Conservation (phyloP, 2,888 invertebrate genomes). For the Diadegma fenestrale region DNA sequence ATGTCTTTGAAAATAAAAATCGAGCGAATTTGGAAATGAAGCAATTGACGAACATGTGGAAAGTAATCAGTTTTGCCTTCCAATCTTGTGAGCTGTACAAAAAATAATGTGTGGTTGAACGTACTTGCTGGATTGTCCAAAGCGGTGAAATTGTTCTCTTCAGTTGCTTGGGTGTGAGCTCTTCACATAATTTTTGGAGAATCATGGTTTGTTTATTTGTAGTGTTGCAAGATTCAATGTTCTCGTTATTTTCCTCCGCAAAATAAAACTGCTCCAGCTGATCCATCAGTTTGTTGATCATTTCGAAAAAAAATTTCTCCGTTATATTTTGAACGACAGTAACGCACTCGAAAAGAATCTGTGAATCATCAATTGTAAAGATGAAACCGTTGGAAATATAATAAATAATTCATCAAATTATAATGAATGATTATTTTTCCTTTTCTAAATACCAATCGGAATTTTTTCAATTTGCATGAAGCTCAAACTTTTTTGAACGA, state of each 20-base stretch:
- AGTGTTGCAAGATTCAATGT: too few relatives aligned
- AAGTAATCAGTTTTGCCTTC: too few relatives aligned
- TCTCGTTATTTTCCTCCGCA: too few relatives aligned
- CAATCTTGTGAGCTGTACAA: too few relatives aligned
- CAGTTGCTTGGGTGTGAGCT: background rate
- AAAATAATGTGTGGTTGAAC: background rate
- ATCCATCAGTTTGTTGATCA: background rate
- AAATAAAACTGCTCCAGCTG: conserved; percentile 12
- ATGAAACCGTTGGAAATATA: background rate
- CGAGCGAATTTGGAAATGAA: too few relatives aligned
- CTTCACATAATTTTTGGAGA: background rate
- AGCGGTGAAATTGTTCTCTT: background rate
- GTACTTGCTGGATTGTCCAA: conserved; percentile 8
- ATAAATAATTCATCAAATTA: too few relatives aligned
- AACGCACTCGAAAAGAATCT: conserved; percentile 27
- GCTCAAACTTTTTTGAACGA: too few relatives aligned
- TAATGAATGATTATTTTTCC: too few relatives aligned
- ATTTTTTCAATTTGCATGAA: too few relatives aligned
- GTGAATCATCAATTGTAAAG: background rate
- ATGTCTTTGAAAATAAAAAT: too few relatives aligned
- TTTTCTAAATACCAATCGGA: too few relatives aligned
- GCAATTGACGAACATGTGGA: too few relatives aligned
- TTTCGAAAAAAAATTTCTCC: background rate
- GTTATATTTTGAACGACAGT: background rate
- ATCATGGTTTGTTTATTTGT: background rate